Base-by-base conservation (phyloP, 2,888 invertebrate species). In the Anticlea derivata region DNA sequence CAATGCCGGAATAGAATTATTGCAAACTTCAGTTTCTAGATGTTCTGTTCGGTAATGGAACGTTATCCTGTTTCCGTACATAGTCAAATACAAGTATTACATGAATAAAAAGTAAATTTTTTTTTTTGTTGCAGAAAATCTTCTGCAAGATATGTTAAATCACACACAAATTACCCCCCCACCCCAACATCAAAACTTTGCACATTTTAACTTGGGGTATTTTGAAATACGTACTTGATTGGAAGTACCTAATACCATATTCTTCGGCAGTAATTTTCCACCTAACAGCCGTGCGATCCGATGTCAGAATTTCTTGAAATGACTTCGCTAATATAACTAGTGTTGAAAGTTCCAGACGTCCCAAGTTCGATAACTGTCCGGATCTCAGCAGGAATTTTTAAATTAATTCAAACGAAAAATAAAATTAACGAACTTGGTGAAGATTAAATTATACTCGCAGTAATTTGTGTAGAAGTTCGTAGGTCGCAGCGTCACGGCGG, bases 331-430 rank as follows among this genome's bases (percentile, higher is more conserved):
- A 82, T 80, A 84, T 83, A 78, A 84, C 82, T 80, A 83, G 83
- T 77, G 76, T 74, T 75, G 73, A 83, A 86, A 87, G 81, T 86
- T 86, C 76, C 66, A 74, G 73, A 77, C 79, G 73, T 76, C 68
- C 60, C 69, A 62, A 85, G 77, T 85, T 86, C 84, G 76, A 86
- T 86, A 86, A 86, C 83, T 83, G 84, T 78, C 73, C 65, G 78
- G 79, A 80, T 81, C 80, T 77, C 77, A 68, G 78, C 69, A 76
- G 80, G 86, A 87, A 87, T 86, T 87, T 84, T 86, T 83, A 84
- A 87, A 87, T 87, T 86, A 86, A 86, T 86, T 86, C 80, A 83
- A 81, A 81, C 81, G 81, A 85, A 86, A 86, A 86, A 86, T 86
- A 82, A 84, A 87, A 86, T 88, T 86, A 84, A 78, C 78, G 76